phyloP scores from a whole-genome alignment of 2,797 vertebrate genomes.

The Sebastes oblongus region DNA sequence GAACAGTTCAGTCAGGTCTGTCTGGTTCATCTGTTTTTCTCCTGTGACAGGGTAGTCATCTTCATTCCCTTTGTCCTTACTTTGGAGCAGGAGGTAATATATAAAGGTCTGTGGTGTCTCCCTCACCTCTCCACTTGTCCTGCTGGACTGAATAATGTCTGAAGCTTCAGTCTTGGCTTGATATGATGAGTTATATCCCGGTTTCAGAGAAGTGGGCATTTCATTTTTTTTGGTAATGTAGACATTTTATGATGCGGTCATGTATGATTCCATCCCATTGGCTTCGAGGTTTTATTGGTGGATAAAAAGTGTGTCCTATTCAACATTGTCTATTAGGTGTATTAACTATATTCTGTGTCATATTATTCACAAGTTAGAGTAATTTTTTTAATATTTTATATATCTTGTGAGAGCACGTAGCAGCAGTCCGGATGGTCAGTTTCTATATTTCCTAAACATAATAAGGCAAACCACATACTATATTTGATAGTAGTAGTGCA shows the following conservation, averaged over 20 bases:
- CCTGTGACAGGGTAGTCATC: slow-evolving; percentile 80
- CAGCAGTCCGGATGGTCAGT: neutral
- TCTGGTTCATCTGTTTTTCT: slow-evolving; percentile 74
- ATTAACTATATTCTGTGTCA: neutral
- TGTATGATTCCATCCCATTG: slow-evolving; percentile 49
- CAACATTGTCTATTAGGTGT: slow-evolving; percentile 10
- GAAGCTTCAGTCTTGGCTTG: slow-evolving; percentile 53
- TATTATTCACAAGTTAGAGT: neutral
- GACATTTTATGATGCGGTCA: slow-evolving; percentile 60
- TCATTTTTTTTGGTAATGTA: slow-evolving; percentile 62
- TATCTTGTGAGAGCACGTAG: neutral
- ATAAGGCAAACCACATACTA: neutral
- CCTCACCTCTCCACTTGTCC: slow-evolving; percentile 71
- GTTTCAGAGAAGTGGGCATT: slow-evolving; percentile 61
- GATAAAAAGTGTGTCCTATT: slow-evolving; percentile 6
- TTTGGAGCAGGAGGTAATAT: slow-evolving; percentile 79
- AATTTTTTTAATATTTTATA: neutral
- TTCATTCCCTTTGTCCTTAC: slow-evolving; percentile 85
- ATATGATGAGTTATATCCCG: slow-evolving; percentile 74
- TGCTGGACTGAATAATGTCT: slow-evolving; percentile 75
- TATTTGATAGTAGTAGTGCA: neutral
- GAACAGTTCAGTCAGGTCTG: slow-evolving; percentile 75
- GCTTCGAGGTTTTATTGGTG: slow-evolving; percentile 39
- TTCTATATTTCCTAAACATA: neutral
- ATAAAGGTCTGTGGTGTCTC: slow-evolving; percentile 77